A percentile compares a stretch with the other conserved stretches of the same genome.
phyloP scores from a whole-genome alignment of 2,888 invertebrate species.

The Hoplodrina ambigua region DNA sequence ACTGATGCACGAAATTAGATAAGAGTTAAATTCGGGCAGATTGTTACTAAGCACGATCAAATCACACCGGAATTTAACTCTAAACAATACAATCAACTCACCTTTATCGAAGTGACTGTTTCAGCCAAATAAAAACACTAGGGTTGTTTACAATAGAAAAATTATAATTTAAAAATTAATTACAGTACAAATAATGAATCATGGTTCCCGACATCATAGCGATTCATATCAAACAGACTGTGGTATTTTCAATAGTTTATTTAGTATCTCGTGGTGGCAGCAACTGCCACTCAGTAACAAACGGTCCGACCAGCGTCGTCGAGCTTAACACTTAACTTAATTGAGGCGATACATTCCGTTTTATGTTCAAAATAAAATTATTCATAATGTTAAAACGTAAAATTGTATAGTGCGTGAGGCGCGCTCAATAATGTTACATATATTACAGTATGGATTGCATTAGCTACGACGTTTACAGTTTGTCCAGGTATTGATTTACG shows the following conservation, averaged over 20 bases:
- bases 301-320: constrained; percentile 67
- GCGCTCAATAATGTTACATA: constrained; percentile 84
- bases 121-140: constrained; percentile 73
- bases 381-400: constrained; percentile 69
- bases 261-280: constrained; percentile 46
- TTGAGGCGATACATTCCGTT: constrained; percentile 73
- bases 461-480: constrained; percentile 95
- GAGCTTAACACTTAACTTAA: constrained; percentile 71
- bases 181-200: constrained; percentile 86
- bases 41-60: background rate
- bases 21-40: constrained; percentile 15
- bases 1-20: constrained; percentile 15
- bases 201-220: constrained; percentile 63
- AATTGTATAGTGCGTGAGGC: constrained; percentile 80
- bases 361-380: constrained; percentile 71
- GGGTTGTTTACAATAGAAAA: constrained; percentile 86
- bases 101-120: constrained; percentile 58
- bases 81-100: constrained; percentile 63
- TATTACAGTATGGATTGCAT: constrained; percentile 86
- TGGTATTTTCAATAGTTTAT: constrained; percentile 59
- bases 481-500: constrained; percentile 98
- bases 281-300: constrained; percentile 49
- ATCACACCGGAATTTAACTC: constrained; percentile 17
- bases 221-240: constrained; percentile 64
- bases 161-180: constrained; percentile 90